Evolutionary conservation across 2,888 invertebrate species (phyloP), one percentile per base, ranked within the genome.

Genomic region (Homarus gammarus): DNA sequence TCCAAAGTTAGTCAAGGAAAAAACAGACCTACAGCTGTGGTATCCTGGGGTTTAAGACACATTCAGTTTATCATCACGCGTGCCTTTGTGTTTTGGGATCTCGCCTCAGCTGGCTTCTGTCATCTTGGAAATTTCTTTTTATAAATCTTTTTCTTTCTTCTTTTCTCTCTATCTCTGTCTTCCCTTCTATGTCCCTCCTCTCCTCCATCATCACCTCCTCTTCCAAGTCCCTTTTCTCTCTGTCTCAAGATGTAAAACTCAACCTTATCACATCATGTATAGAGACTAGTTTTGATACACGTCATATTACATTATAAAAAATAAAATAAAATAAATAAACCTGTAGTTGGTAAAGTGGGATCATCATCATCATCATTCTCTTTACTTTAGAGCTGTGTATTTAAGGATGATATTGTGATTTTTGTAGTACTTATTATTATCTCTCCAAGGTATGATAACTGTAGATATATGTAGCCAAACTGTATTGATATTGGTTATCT

Each of bases 381-480:
- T 75, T 84, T 61, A 75, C 56, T 40, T 38, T 36, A 56, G 68
- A 75, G 75, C 49, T 73, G 77, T 75, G 73, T 84, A 84, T 77
- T 70, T 68, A 68, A 68, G 82, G 70, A 68, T 68, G 40, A 82
- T 82, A 82, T 68, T 82, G 82, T 82, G 82, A 82, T 82, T 68
- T n/a, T 82, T 82, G 56, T 82, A 82, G 82, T 82, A 82, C 82
- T 82, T 82, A n/a, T n/a, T n/a, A n/a, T n/a, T n/a, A 82, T 82
- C 64, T 68, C 44, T 56, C 49, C 36, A 44, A n/a, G 33, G 51
- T 78, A 73, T n/a, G n/a, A n/a, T n/a, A n/a, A n/a, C n/a, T n/a
- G n/a, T n/a, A n/a, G n/a, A n/a, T 73, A 73, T 73, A 36, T 36
- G 12, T 73, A 36, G 5, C 38, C 33, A 36, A 40, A 27, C n/a